phyloP scores from a whole-genome alignment of 1,140 invertebrate species.

The Pissodes strobi region DNA sequence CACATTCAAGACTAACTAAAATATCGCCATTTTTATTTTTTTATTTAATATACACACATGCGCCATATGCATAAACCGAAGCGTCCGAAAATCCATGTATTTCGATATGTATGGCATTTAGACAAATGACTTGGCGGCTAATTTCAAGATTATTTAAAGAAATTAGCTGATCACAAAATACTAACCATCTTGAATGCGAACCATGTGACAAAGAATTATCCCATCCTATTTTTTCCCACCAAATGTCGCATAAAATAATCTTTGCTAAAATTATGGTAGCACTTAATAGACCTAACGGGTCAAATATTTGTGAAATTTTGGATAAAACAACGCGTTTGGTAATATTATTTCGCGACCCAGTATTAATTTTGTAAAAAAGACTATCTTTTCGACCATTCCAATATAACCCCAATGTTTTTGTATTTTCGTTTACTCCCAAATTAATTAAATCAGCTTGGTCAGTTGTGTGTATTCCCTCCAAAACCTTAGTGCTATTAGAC shows the following conservation, averaged over 20 bases:
- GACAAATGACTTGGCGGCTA: background rate
- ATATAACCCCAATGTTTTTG: no score
- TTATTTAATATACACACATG: slow-evolving; percentile 37
- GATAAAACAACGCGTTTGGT: background rate
- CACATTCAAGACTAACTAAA: slow-evolving; percentile 42
- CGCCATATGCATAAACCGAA: no score
- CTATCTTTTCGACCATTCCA: no score
- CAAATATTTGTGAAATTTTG: background rate
- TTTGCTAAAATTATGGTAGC: no score
- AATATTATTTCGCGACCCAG: background rate
- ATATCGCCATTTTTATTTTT: slow-evolving; percentile 23
- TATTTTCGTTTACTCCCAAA: background rate
- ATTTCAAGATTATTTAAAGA: no score
- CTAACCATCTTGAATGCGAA: no score
- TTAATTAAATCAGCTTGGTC: background rate
- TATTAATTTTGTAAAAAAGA: background rate
- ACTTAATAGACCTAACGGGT: background rate
- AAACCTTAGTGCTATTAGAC: no score
- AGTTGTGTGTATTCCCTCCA: background rate
- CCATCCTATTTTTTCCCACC: background rate
- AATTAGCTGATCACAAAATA: no score
- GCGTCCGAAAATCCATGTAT: background rate
- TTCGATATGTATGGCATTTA: background rate
- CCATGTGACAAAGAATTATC: no score
- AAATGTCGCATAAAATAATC: background rate